Evolutionary conservation across 2,113 vertebrate genomes (phyloP), one percentile per base, ranked within the genome.

Genomic region (Ascaphus truei): DNA sequence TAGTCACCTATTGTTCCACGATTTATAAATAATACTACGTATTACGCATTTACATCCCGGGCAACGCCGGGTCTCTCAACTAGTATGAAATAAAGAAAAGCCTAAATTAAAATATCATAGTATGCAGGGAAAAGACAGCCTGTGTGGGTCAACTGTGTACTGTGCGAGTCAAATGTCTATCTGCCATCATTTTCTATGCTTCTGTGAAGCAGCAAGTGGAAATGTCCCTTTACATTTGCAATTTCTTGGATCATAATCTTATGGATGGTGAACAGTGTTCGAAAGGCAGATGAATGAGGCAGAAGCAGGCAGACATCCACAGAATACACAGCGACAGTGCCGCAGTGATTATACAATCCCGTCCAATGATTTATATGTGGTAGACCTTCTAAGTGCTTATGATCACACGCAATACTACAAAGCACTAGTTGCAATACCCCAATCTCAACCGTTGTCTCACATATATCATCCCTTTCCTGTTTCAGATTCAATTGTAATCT

Each of bases 371-470:
- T 53, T 66, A 66, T 55, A 41, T 43, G 36, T 55, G 37, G 47
- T 65, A 65, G 52, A 65, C 30, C 37, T 23, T 39, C 25, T 27
- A 66, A 53, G 53, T 56, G 36, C 25, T 55, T 66, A 55, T 41
- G 36, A 66, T 66, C 63, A 66, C 34, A 56, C 30, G 50, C 63
- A 43, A 55, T 66, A 55, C 63, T 55, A n/a, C 50, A 66, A 65
- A 55, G 50, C 63, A 66, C 51, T 55, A 55, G 34, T 56, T 66
- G 55, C 34, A 66, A 43, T 66, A 66, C 51, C 11, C 16, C 31
- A 53, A 43, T 51, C 63, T 66, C 63, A 55, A 31, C 23, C 11
- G 36, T 36, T n/a, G 26, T 37, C 62, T 53, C n/a, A 25, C 11
- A 8, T 55, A 55, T 9, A 56, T 55, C 63, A 66, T 66, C 27